Conservation (phyloP, 2,113 vertebrate species). For the Procavia capensis region DNA sequence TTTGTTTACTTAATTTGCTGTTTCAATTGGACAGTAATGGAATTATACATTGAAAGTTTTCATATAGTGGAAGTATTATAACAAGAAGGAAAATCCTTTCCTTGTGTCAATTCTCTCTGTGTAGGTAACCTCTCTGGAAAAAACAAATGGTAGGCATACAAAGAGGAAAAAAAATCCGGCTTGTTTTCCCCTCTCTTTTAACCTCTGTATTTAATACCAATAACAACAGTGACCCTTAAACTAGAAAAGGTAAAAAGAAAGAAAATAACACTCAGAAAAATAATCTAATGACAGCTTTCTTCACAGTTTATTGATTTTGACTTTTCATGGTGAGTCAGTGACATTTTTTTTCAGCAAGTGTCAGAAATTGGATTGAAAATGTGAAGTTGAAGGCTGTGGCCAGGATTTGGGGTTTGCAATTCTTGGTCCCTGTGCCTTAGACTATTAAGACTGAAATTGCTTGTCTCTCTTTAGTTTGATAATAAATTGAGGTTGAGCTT, state of each 20-base stretch:
- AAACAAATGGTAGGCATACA: background rate
- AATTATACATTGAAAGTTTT: background rate
- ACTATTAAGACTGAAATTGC: slow-evolving; percentile 35
- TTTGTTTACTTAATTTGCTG: background rate
- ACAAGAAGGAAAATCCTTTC: background rate
- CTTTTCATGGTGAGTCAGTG: slow-evolving; percentile 5
- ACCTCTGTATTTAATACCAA: background rate
- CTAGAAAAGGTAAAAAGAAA: background rate
- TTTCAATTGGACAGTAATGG: background rate
- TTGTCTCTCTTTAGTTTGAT: slow-evolving; percentile 45
- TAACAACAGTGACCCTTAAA: background rate
- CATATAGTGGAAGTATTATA: slow-evolving; percentile 7
- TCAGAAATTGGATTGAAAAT: background rate
- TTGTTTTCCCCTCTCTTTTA: background rate
- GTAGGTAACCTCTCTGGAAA: no score
- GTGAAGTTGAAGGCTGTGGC: background rate
- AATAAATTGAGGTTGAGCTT: slow-evolving; percentile 38
- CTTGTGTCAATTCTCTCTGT: no score
- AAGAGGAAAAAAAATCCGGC: background rate
- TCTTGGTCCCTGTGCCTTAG: slow-evolving; percentile 14
- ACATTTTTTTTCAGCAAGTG: slow-evolving; percentile 46
- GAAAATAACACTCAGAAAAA: slow-evolving; percentile 3
- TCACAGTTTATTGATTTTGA: background rate
- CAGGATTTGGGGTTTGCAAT: slow-evolving; percentile 7
- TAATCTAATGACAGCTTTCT: background rate